These are phyloP conservation scores for Grus americana DNA, from an alignment of 2,113 vertebrate genomes.

Conservation along the genomic window DNA sequence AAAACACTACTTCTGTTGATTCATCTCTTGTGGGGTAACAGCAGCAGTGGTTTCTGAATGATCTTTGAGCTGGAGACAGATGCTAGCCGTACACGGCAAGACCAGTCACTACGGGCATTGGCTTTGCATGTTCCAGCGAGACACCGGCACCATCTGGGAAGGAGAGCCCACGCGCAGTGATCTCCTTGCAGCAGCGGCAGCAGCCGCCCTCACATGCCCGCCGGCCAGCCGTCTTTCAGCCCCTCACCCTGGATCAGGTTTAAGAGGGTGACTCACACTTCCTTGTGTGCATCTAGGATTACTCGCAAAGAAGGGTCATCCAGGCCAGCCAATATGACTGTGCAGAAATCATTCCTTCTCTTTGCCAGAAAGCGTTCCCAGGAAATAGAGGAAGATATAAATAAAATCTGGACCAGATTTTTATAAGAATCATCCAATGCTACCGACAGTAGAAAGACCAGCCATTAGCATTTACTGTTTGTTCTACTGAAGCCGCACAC, in stretches of 20 bases:
- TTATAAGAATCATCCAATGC: neutral
- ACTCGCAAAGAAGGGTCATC: neutral
- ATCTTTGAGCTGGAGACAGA: neutral
- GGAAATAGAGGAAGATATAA: neutral
- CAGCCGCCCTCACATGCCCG: neutral
- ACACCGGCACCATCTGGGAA: fast-evolving
- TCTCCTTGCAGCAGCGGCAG: too few species aligned
- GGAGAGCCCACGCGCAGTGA: fast-evolving
- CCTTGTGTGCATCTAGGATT: neutral
- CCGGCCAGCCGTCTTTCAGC: neutral
- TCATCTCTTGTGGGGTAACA: neutral
- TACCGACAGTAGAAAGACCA: neutral
- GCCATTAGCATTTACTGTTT: neutral
- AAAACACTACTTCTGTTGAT: neutral
- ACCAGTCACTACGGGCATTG: neutral
- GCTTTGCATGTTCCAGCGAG: neutral
- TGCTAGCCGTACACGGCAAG: fast-evolving
- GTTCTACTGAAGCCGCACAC: neutral
- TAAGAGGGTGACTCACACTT: conserved; percentile 14
- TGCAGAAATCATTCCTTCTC: neutral
- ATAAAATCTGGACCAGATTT: neutral
- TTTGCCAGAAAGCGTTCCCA: neutral
- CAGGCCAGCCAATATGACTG: conserved; percentile 8
- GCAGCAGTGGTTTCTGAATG: neutral
- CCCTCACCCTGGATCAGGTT: conserved; percentile 11